Base-by-base conservation (phyloP, 2,113 vertebrate genomes). In the Strix uralensis region DNA sequence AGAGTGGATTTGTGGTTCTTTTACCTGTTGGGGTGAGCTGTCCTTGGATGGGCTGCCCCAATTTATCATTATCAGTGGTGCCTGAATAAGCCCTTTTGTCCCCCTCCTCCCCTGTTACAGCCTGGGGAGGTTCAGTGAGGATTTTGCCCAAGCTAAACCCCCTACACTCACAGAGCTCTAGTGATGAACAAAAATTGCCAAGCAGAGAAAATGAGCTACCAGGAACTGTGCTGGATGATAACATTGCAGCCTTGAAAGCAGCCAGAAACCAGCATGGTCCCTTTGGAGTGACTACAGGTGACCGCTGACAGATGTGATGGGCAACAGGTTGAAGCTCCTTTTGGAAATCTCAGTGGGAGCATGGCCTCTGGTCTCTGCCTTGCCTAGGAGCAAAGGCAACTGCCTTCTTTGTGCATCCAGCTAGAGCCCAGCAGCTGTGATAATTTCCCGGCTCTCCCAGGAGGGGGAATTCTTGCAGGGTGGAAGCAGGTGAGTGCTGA, bases 91-190 rank as follows among this genome's bases (percentile, higher is more conserved):
- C 49, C 51, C n/a, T 47, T 17, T 46, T 71, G 16, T 80, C 36
- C 26, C 15, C 15, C 14, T 44, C 44, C 13, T 73, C 30, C 27
- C 11, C 22, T 79, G 3, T 42, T 86, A 57, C 51, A 83, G 13
- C 47, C 38, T 34, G 62, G 34, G 12, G 13, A 79, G 12, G 7
- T 82, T 7, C 4, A 6, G 38, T 15, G 57, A 57, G 55, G 36
- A 67, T 86, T 95, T 81, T 81, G 11, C 46, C 46, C 34, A 34
- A 66, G 11, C 13, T 86, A 42, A 20, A 57, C 4, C 27, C 21
- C 9, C 15, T 30, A 4, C 1, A 0, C 30, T 81, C 55, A n/a
- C 1, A 1, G 32, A 23, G 13, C 23, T 54, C 54, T 63, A 73
- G 52, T 2, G 0, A 58, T 17, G 67, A 78, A 18, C n/a, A 73